Percentiles rank a stretch among this genome's conserved stretches.
Evolutionary conservation across 2,888 invertebrate genomes (phyloP).

Genomic region (Hoplodrina ambigua): DNA sequence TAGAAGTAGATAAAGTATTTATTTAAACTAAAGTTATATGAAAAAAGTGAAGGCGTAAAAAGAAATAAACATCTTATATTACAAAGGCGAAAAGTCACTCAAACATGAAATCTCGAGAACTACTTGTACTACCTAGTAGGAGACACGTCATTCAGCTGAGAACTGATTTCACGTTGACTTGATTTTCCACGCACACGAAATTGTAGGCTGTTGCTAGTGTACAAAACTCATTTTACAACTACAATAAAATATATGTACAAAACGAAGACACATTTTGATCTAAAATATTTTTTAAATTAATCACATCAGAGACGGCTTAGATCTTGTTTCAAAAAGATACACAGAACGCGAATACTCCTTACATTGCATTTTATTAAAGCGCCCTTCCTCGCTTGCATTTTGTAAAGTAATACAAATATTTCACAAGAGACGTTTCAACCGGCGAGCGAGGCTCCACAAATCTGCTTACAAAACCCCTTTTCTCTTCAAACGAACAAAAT

Average conservation of each 20-base stretch:
- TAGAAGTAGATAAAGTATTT: too few relatives aligned
- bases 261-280: background rate
- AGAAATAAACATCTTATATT: too few relatives aligned
- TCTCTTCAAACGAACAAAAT: slow-evolving; percentile 67
- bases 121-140: too few relatives aligned
- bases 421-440: slow-evolving; percentile 54
- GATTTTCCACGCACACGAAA: background rate
- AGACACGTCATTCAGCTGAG: too few relatives aligned
- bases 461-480: slow-evolving; percentile 69
- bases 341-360: slow-evolving; percentile 42
- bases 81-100: background rate
- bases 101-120: background rate
- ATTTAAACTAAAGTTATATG: too few relatives aligned
- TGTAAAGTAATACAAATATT: slow-evolving; percentile 67
- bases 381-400: slow-evolving; percentile 54
- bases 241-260: background rate
- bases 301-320: slow-evolving; percentile 1
- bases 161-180: too few relatives aligned
- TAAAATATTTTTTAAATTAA: slow-evolving; percentile 8
- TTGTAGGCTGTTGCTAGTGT: background rate
- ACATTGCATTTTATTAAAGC: slow-evolving; percentile 58
- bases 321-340: slow-evolving; percentile 37
- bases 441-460: slow-evolving; percentile 56
- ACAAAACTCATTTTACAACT: background rate
- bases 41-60: too few relatives aligned